Evolutionary conservation across 2,113 vertebrate genomes (phyloP), one percentile per base, ranked within the genome.

Genomic region (Halichoeres trimaculatus): DNA sequence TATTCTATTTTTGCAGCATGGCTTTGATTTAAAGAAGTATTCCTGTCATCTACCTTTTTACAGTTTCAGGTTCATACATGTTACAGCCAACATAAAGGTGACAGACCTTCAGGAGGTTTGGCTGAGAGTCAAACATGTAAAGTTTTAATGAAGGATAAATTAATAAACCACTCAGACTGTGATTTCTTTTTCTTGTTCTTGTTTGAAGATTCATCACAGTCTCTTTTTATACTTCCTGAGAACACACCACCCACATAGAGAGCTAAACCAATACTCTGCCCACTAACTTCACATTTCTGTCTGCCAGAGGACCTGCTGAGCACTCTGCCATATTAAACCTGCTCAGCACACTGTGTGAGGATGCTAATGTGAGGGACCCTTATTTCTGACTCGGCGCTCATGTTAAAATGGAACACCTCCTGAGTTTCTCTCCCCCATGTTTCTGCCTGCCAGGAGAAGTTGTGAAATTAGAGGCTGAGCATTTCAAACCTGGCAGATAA

Each of bases 401-500:
- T 10, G 71, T 74, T 87, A 74, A 87, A 90, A 88, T 93, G 84
- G 76, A 87, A 88, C 90, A 90, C 88, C 77, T 88, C 80, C 53
- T 81, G 61, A 84, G 86, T 79, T 67, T 61, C 55, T 30, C 43
- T 65, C 36, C 70, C 10, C 19, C 35, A 8, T 30, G 41, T 66
- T 59, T 78, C 40, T 53, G 69, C 64, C 51, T 74, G 72, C 83
- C 84, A 88, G 68, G 69, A 78, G 61, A 54, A 51, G 22, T 66
- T 17, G 23, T 52, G 51, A 78, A 71, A 80, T 76, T 76, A 78
- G 45, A 26, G 58, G 23, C 63, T 68, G 78, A 78, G 69, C 17
- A 43, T 80, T 86, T 87, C 68, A 81, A 68, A 80, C 57, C 58
- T 81, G 76, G 74, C 78, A 83, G 47, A 72, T 89, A 83, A 81